These are phyloP conservation scores for Puffinus mauretanicus DNA, from an alignment of 2,113 vertebrate genomes.

Conservation along the genomic window DNA sequence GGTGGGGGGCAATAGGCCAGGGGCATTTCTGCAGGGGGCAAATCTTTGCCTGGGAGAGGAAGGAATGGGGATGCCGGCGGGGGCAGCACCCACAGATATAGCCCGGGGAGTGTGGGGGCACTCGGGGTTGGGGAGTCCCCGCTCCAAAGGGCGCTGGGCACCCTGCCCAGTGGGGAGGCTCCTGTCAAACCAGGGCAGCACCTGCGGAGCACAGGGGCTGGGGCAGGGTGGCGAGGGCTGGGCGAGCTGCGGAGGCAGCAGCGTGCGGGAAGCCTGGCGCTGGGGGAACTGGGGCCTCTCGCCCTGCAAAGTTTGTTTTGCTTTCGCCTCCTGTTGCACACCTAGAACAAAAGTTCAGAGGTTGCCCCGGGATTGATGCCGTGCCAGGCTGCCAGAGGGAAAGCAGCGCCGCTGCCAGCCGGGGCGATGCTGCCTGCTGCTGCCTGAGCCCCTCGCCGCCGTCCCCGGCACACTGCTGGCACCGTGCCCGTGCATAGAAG, in stretches of 20 bases:
- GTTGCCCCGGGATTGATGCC: background rate
- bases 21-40: background rate
- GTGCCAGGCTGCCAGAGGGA: background rate
- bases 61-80: background rate
- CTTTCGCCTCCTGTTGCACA: background rate
- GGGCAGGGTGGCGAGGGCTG: background rate
- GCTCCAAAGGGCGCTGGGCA: background rate
- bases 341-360: slow-evolving; percentile 35
- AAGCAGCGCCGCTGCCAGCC: background rate
- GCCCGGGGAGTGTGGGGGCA: rapidly evolving
- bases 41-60: background rate
- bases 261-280: background rate
- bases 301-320: background rate
- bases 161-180: rapidly evolving
- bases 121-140: rapidly evolving
- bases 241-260: rapidly evolving
- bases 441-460: background rate
- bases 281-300: background rate
- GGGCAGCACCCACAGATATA: background rate
- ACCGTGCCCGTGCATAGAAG: background rate
- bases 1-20: background rate
- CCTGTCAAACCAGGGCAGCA: rapidly evolving
- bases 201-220: background rate
- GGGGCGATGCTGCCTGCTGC: background rate
- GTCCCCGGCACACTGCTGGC: background rate